Evolutionary conservation across 1,140 invertebrate species (phyloP), one percentile per base, ranked within the genome.

Genomic region (Drosophila sulfurigaster): DNA sequence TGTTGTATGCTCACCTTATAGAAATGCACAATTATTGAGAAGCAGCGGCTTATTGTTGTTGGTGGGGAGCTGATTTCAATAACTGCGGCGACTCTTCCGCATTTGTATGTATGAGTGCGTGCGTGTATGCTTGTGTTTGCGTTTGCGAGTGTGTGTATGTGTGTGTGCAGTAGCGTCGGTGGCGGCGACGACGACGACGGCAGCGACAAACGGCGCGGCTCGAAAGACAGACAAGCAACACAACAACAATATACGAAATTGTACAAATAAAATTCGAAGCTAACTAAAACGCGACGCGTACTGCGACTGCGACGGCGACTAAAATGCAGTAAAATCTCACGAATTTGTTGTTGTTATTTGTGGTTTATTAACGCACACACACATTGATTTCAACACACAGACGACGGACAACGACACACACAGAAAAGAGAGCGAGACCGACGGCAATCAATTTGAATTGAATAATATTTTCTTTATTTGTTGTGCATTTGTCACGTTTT

Each of bases 401-500:
- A 25, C 20, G 20, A 25, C 20, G 20, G 20, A 62, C 28, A 74
- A 7, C 15, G 16, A 35, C 38, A 56, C 15, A 54, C 5, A 32
- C 30, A 32, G 30, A 38, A 65, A 7, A 46, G 25, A 57, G 46
- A 49, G 60, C 25, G 52, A 64, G 54, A 71, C 65, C 68, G 73
- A 71, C 68, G 52, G 73, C 68, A 64, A 59, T 58, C 58, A 70
- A 75, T 71, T 75, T 52, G 51, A 70, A 75, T 71, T 75, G 67
- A 63, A 63, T 75, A 62, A 48, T 73, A 48, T 58, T 49, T 70
- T 43, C 3, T 70, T 4, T 25, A 51, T 70, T 63, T 25, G 52
- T 65, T 71, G 57, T 71, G 77, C 80, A 75, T 83, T 86, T 86
- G 83, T 88, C 78, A 88, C 82, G 83, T 87, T 87, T 76, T 74